Base-by-base conservation (phyloP, 1,140 invertebrate genomes). In the Antheraea pernyi region DNA sequence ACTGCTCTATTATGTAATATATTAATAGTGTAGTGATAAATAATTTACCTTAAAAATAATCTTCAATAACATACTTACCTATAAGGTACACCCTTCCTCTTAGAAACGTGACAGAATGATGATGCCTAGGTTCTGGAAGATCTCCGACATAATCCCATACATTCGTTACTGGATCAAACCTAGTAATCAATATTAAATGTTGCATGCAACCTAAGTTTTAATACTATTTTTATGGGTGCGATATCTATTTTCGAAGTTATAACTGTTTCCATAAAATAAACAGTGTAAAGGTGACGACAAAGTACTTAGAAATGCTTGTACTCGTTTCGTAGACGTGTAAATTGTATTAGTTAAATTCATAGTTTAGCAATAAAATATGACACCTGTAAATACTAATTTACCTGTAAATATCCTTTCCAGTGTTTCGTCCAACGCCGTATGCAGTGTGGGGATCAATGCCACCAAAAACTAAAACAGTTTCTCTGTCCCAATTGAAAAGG, bases 391-490 rank as follows among this genome's bases (percentile, higher is more conserved):
- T n/a, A n/a, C n/a, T n/a, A 16, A 53, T 53, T 0, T 53, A 91
- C 89, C 86, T 90, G 69, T 80, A 89, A 74, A 94, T 93, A 75
- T 94, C 91, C 76, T 93, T 94, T n/a, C 94, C 93, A 4, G 92
- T 93, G 63, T 94, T 94, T 8, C 89, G 85, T 0, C 83, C 81
- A 4, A 82, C 71, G 0, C 93, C 93, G 68, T 93, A 94, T 7
- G 84, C 75, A 4, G 81, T 84, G 69, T 94, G 93, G n/a, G 93
- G 93, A 78, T 95, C 94, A 9, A 94, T 91, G 0, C 94, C 94
- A 5, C 94, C 94, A 73, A 95, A 94, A 5, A 95, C 92, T 2
- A 95, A 79, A 11, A 95, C 91, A 0, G 94, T 91, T 71, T 95
- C 94, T 11, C 92, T 79, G 42, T 94, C 91, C 71, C 91, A 80